Base-by-base conservation (phyloP, 2,113 vertebrate species). In the Paedocypris sp. region DNA sequence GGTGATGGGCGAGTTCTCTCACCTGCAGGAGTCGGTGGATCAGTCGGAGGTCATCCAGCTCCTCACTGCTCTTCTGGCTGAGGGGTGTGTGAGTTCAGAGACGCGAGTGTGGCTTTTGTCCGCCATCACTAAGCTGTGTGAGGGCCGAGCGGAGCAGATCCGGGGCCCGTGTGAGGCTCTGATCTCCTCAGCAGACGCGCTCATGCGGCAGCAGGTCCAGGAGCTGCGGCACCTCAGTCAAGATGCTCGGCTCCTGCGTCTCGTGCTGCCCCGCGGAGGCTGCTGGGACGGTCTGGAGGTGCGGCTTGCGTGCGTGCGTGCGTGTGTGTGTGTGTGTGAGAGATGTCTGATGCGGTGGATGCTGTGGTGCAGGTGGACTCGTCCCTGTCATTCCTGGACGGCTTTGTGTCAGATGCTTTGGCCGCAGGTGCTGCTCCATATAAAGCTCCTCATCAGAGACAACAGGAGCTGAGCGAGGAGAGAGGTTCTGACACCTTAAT, bases 361-460 rank as follows among this genome's bases (percentile, higher is more conserved):
- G 61, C 19, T 59, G 58, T 11, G 66, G 19, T 61, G 4, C 67
- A 99, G 95, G 90, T 94, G 20, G 95, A 99, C 85, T 91, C 90
- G 49, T 99, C 95, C 5, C 82, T 99, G 60, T 94, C 93, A 39
- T 99, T 99, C 73, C 77, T 99, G 79, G 95, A 99, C 79, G 89
- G 83, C 13, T 97, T 91, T 78, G 95, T 99, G 74, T 92, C 91
- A 3, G 91, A 97, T 68, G 90, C 90, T 28, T 83, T 99, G 67
- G 82, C 79, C 52, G 73, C 54, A 8, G 94, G 95, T 11, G 91
- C 88, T 13, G 89, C 91, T 52, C 92, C 95, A 0, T 99, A 99
- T 57, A 98, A 94, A 43, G 89, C 95, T 66, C 90, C 85, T 16
- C 93, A 99, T 71, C 95, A 98, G 71, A 86, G 94, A 60, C 93